phyloP scores from a whole-genome alignment of 1,140 invertebrate genomes.

The Drosophila grimshawi region DNA sequence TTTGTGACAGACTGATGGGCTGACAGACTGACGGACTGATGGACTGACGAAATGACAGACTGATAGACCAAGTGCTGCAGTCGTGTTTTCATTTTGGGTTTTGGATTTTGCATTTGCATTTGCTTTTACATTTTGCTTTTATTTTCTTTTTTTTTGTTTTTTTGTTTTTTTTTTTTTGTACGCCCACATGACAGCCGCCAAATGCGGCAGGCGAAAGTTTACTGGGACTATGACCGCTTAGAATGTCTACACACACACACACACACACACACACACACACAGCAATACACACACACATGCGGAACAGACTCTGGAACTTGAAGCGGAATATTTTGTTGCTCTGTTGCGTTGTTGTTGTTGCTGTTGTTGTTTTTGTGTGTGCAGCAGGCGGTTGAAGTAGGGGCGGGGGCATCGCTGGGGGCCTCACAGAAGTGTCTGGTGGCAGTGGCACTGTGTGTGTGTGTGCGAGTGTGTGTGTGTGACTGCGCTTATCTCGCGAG shows the following conservation, averaged over 20 bases:
- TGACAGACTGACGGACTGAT: not conserved
- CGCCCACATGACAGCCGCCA: constrained; percentile 38
- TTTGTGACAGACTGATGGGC: not conserved
- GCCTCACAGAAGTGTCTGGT: constrained; percentile 74
- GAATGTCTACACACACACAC: constrained; percentile 76
- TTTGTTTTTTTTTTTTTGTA: not conserved
- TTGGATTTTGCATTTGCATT: constrained; percentile 2
- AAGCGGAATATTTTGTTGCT: constrained; percentile 69
- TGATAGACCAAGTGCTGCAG: not conserved
- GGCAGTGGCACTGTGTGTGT: constrained; percentile 56
- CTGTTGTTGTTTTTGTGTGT: constrained; percentile 20
- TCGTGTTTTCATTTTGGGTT: not conserved
- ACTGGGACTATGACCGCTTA: constrained; percentile 84
- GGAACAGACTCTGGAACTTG: constrained; percentile 76
- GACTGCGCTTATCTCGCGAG: constrained; percentile 72
- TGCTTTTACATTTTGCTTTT: not conserved
- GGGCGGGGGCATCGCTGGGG: constrained; percentile 44
- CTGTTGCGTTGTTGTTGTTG: constrained; percentile 42
- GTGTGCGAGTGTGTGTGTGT: constrained; percentile 26
- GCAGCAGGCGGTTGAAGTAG: not conserved
- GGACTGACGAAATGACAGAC: not conserved
- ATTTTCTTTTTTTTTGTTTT: not conserved
- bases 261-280: constrained; percentile 41
- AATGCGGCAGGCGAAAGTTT: constrained; percentile 74
- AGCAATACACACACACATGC: constrained; percentile 33